These are phyloP conservation scores for Callocephalon fimbriatum DNA, from an alignment of 2,113 vertebrate species.

Conservation along the genomic window DNA sequence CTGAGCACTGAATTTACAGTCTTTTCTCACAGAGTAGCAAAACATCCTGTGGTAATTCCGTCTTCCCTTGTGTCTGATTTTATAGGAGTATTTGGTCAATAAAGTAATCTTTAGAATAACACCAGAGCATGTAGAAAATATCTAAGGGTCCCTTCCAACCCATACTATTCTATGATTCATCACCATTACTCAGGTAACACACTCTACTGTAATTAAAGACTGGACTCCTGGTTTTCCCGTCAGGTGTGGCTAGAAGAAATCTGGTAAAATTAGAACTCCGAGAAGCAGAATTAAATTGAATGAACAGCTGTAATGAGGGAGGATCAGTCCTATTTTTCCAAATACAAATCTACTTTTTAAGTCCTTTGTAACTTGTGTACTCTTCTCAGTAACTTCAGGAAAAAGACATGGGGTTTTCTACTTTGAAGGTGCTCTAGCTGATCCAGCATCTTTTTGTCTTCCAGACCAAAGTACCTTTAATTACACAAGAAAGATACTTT, in stretches of 20 bases:
- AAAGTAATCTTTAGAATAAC: neutral
- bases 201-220: neutral
- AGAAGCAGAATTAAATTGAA: neutral
- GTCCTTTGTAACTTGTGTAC: neutral
- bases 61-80: neutral
- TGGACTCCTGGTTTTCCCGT: neutral
- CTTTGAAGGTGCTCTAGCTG: neutral
- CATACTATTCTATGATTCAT: neutral
- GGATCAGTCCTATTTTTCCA: neutral
- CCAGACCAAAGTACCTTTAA: neutral
- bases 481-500: neutral
- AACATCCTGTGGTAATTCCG: neutral
- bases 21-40: neutral
- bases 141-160: neutral
- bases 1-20: neutral
- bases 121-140: neutral
- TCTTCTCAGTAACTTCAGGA: neutral
- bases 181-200: neutral
- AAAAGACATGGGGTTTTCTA: neutral
- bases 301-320: neutral
- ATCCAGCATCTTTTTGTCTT: neutral
- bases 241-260: neutral
- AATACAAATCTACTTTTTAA: neutral
- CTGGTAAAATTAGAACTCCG: neutral
- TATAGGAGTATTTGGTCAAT: neutral